These are phyloP conservation scores for Trochalopteron elliotii DNA, from an alignment of 2,113 vertebrate genomes.

Conservation along the genomic window DNA sequence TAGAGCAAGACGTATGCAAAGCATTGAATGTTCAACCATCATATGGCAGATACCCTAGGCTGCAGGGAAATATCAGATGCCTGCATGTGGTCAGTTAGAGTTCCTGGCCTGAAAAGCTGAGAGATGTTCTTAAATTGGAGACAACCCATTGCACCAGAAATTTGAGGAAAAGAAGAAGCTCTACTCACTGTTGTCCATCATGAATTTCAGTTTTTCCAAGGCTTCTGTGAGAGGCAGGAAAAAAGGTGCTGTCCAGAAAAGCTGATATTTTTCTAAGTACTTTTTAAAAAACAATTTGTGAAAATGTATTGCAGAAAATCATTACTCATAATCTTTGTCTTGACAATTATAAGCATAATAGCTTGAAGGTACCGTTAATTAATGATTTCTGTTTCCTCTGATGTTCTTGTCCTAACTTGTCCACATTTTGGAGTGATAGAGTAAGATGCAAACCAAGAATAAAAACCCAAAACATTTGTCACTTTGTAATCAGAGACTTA, in stretches of 20 bases:
- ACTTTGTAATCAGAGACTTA: constrained; percentile 19
- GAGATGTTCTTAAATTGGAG: background rate
- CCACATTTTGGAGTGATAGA: background rate
- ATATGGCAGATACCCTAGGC: background rate
- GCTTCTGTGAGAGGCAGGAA: background rate
- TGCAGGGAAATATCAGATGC: background rate
- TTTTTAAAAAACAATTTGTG: background rate
- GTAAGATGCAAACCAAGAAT: background rate
- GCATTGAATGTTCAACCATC: background rate
- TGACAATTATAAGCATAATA: constrained; percentile 38
- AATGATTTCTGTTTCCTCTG: constrained; percentile 53
- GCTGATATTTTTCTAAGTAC: background rate
- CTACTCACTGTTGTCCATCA: background rate
- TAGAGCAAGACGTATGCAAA: background rate
- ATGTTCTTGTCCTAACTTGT: constrained; percentile 56
- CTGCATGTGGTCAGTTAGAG: background rate
- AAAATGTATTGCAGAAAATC: constrained; percentile 39
- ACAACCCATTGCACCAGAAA: background rate
- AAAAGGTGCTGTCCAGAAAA: background rate
- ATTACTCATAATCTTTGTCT: constrained; percentile 47
- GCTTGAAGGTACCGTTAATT: constrained; percentile 58
- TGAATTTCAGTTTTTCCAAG: background rate
- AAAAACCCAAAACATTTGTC: background rate
- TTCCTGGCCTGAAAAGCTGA: background rate
- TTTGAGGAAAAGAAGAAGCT: background rate